A percentile compares a stretch with the other conserved stretches of the same genome.
These are phyloP conservation scores for Archivesica marissinica DNA, from an alignment of 1,140 invertebrate genomes.

Conservation along the genomic window DNA sequence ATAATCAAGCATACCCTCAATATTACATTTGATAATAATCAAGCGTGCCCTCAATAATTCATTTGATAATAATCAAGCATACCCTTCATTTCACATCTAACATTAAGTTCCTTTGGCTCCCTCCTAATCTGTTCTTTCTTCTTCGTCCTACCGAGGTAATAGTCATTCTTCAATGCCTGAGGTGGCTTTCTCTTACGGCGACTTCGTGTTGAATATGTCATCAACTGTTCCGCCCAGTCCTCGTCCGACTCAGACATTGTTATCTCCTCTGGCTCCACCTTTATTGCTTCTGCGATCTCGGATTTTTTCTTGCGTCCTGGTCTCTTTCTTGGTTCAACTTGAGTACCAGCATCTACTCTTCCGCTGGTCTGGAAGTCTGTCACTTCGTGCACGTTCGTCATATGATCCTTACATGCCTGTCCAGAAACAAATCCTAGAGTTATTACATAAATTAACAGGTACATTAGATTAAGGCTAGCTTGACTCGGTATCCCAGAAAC, in stretches of 20 bases:
- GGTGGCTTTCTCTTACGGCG: conserved; percentile 63
- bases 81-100: conserved; percentile 25
- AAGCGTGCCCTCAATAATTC: too few species aligned
- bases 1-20: too few species aligned
- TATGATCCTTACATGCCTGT: conserved; percentile 76
- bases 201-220: conserved; percentile 29
- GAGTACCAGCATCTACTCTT: conserved; percentile 63
- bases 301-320: conserved; percentile 66
- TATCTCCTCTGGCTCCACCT: conserved; percentile 17
- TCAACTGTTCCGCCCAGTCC: conserved; percentile 50
- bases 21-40: too few species aligned
- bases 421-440: too few species aligned
- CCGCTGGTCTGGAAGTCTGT: conserved; percentile 12
- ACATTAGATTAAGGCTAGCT: too few species aligned
- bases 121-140: conserved; percentile 31
- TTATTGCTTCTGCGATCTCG: not conserved
- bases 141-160: conserved; percentile 63
- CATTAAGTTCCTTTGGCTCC: not conserved
- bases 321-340: conserved; percentile 62
- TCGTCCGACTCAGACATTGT: conserved; percentile 51
- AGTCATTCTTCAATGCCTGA: conserved; percentile 71
- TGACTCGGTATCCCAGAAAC: too few species aligned
- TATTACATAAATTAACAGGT: too few species aligned
- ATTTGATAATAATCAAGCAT: too few species aligned
- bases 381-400: conserved; percentile 67